Evolutionary conservation across 2,797 vertebrate genomes (phyloP).

Genomic region (Petrocephalus schoutedeni): DNA sequence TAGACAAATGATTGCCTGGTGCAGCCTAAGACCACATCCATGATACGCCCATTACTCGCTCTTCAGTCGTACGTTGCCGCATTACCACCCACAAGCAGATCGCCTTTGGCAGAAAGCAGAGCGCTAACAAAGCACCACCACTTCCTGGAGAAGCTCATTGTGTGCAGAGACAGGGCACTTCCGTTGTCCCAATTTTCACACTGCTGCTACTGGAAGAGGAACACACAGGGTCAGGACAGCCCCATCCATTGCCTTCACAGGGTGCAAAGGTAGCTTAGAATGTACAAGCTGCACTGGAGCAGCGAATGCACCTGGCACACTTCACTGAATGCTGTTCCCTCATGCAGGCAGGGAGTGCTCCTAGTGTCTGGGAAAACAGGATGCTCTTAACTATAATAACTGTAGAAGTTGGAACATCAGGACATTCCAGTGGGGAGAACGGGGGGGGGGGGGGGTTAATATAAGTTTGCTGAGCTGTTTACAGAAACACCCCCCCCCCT

Average conservation of each 20-base stretch:
- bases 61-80: neutral
- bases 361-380: constrained; percentile 15
- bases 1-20: neutral
- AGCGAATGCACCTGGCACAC: neutral
- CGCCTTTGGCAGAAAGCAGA: neutral
- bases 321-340: neutral
- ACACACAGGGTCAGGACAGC: neutral
- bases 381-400: constrained; percentile 22
- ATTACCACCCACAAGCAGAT: neutral
- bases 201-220: neutral
- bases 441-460: neutral
- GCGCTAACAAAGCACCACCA: neutral
- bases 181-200: neutral
- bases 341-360: neutral
- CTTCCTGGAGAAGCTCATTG: neutral
- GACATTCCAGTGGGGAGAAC: neutral
- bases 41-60: neutral
- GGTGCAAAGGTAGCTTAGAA: neutral
- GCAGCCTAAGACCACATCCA: neutral
- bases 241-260: neutral
- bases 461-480: neutral
- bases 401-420: constrained; percentile 28
- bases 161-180: neutral
- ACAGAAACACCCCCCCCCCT: neutral
- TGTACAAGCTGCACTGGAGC: neutral